A percentile compares a stretch with the other conserved stretches of the same genome.
Conservation (phyloP, 1,140 invertebrate species). For the Odontomachus brunneus region DNA sequence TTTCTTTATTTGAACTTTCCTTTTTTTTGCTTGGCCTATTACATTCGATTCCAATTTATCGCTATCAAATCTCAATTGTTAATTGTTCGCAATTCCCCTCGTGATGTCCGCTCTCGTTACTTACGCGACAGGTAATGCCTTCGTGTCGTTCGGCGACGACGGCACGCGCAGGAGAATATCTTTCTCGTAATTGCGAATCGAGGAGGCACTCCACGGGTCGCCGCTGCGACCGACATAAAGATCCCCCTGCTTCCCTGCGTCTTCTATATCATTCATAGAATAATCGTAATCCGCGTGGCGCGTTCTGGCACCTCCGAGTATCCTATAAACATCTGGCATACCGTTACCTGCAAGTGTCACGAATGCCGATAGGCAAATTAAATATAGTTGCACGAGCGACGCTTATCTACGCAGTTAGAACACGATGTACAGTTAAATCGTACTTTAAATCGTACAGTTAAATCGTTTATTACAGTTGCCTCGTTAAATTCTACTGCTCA, state of each 20-base stretch:
- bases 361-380: constrained; percentile 28
- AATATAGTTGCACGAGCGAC: neutral
- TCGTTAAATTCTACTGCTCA: too few relatives aligned
- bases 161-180: constrained; percentile 30
- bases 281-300: constrained; percentile 47
- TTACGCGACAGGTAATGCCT: constrained; percentile 8
- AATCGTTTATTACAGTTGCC: neutral
- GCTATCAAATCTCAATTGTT: neutral
- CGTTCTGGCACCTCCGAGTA: constrained; percentile 29
- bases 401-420: neutral
- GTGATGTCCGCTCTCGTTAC: neutral
- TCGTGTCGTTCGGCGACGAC: constrained; percentile 34
- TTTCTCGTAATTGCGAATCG: constrained; percentile 29
- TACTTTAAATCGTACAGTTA: constrained; percentile 28
- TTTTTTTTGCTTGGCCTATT: too few relatives aligned
- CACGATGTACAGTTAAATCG: constrained; percentile 19
- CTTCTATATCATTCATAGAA: constrained; percentile 15
- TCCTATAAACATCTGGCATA: constrained; percentile 48
- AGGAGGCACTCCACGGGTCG: constrained; percentile 55
- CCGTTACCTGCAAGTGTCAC: constrained; percentile 37
- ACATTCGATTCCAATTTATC: neutral
- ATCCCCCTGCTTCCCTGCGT: constrained; percentile 48
- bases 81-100: neutral
- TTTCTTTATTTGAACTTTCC: too few relatives aligned
- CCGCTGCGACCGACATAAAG: constrained; percentile 52